Percentiles rank a stretch among this genome's conserved stretches.
These are phyloP conservation scores for Chaetodon trifascialis DNA, from an alignment of 2,113 vertebrate species.

Conservation along the genomic window DNA sequence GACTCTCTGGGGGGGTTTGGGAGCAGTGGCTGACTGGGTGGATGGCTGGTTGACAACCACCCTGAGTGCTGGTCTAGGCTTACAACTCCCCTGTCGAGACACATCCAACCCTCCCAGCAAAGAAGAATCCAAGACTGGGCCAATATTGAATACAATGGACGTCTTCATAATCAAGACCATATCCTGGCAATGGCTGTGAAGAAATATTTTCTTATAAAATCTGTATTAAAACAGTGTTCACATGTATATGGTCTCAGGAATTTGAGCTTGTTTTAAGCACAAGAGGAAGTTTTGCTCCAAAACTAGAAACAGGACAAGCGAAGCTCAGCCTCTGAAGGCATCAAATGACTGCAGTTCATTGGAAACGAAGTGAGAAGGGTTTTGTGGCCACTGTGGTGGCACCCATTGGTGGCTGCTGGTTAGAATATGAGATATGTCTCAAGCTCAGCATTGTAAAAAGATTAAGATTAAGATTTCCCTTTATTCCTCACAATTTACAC, in stretches of 20 bases:
- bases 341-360: slow-evolving; percentile 11
- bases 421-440: background rate
- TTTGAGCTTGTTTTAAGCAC: slow-evolving; percentile 12
- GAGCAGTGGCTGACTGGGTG: slow-evolving; percentile 35
- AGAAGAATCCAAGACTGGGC: slow-evolving; percentile 47
- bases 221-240: slow-evolving; percentile 36
- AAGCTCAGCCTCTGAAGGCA: slow-evolving; percentile 14
- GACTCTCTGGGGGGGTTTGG: slow-evolving; percentile 44
- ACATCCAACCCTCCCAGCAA: slow-evolving; percentile 37
- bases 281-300: background rate
- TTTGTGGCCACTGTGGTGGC: slow-evolving; percentile 38
- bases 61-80: slow-evolving; percentile 26
- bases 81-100: slow-evolving; percentile 51
- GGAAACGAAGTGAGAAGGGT: slow-evolving; percentile 45
- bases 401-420: slow-evolving; percentile 24
- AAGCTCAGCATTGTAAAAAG: background rate
- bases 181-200: slow-evolving; percentile 49
- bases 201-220: slow-evolving; percentile 36
- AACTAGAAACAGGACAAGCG: slow-evolving; percentile 7
- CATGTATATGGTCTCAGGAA: slow-evolving; percentile 44
- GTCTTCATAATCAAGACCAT: slow-evolving; percentile 67
- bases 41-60: slow-evolving; percentile 40
- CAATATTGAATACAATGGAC: slow-evolving; percentile 50
- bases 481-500: too few species aligned
- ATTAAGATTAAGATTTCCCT: too few species aligned